Percentiles rank a stretch among this genome's conserved stretches.
Evolutionary conservation across 2,113 vertebrate species (phyloP).

Genomic region (Erinaceus europaeus): DNA sequence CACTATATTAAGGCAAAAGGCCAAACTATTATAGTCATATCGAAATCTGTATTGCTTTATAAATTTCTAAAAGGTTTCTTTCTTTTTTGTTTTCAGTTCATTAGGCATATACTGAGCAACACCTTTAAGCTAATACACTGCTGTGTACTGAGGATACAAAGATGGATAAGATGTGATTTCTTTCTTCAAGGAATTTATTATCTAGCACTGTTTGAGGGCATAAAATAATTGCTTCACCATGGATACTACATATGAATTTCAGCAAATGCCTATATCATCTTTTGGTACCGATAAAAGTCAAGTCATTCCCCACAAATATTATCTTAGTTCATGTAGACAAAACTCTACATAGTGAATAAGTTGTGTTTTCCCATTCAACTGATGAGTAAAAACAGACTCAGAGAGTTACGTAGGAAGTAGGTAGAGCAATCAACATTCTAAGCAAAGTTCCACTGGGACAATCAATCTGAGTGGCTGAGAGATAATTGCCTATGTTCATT

Average conservation of each 20-base stretch:
- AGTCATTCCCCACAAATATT: not conserved
- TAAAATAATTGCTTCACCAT: not conserved
- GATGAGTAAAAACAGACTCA: not conserved
- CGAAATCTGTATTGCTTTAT: not conserved
- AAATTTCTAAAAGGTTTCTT: not conserved
- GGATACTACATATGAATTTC: not conserved
- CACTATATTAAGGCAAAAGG: not conserved
- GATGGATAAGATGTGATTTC: not conserved
- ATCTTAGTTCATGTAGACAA: not conserved
- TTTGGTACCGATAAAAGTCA: not conserved
- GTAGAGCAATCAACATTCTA: not conserved
- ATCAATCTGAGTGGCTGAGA: not conserved
- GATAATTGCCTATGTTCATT: not conserved
- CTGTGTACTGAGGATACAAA: not conserved
- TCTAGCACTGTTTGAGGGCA: not conserved
- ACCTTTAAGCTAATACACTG: not conserved
- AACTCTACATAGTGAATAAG: not conserved
- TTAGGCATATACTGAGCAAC: not conserved
- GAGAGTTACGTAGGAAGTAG: not conserved
- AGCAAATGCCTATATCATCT: not conserved
- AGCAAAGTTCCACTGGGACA: not conserved
- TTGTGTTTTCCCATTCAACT: not conserved
- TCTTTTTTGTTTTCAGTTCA: not conserved
- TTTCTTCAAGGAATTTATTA: constrained; percentile 25
- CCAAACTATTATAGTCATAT: not conserved